Evolutionary conservation across 2,888 invertebrate species (phyloP).

Genomic region (Lepidocyrtinus sp.): DNA sequence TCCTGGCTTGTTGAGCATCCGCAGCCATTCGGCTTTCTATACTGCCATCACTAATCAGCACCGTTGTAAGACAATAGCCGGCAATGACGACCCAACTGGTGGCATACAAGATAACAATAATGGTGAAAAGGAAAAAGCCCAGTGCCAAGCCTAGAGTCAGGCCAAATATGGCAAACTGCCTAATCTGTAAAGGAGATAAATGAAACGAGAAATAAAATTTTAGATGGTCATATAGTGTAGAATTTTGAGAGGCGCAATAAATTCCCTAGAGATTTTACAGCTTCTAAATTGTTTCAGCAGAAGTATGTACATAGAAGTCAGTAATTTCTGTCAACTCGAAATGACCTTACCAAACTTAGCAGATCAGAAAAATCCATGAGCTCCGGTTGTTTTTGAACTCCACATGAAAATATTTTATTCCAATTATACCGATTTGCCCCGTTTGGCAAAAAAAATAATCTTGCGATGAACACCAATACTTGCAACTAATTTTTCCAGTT

Average conservation of each 20-base stretch:
- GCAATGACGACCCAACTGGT: conserved; percentile 55
- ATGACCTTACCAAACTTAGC: conserved; percentile 36
- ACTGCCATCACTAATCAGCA: conserved; percentile 54
- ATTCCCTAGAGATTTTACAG: too few species aligned
- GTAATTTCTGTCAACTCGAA: too few species aligned
- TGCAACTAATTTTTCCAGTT: too few species aligned
- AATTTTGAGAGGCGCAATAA: not conserved
- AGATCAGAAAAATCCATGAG: conserved; percentile 49
- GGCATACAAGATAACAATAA: conserved; percentile 35
- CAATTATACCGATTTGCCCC: too few species aligned
- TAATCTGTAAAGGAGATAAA: conserved; percentile 37
- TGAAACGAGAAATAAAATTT: not conserved
- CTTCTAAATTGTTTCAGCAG: too few species aligned
- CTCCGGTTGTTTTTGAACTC: not conserved
- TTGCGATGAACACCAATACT: too few species aligned
- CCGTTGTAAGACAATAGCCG: conserved; percentile 49
- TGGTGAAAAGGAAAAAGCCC: conserved; percentile 49
- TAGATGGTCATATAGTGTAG: not conserved
- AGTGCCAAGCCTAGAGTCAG: conserved; percentile 46
- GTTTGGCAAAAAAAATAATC: too few species aligned
- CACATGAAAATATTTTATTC: not conserved
- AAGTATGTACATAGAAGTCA: too few species aligned
- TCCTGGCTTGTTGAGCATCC: conserved; percentile 27
- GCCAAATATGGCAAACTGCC: conserved; percentile 54
- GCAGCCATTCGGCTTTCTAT: conserved; percentile 42